phyloP scores from a whole-genome alignment of 2,888 invertebrate genomes.

The Melangyna quadrimaculata region DNA sequence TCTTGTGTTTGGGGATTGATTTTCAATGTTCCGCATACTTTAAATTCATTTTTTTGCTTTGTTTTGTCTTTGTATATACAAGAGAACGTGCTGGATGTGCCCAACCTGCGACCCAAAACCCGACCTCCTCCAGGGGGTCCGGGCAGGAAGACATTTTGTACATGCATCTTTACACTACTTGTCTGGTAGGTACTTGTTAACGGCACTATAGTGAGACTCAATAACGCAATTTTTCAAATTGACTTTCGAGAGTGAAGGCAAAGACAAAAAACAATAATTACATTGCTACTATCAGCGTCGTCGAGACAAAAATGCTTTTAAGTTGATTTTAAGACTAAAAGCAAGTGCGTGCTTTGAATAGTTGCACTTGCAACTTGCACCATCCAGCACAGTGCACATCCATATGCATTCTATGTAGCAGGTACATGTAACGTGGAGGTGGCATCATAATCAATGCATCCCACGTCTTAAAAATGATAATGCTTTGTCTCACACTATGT shows the following conservation, averaged over 20 bases:
- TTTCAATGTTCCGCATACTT: not conserved
- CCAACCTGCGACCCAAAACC: not conserved
- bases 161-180: not conserved
- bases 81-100: not conserved
- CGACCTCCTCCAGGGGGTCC: not conserved
- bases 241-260: slow-evolving; percentile 10
- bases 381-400: not conserved
- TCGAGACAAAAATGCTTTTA: slow-evolving; percentile 26
- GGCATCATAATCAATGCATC: not conserved
- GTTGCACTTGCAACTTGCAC: not conserved
- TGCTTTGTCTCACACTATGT: not conserved
- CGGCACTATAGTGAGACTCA: not conserved
- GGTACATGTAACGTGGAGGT: not conserved
- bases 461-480: slow-evolving; percentile 22
- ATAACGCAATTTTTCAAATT: slow-evolving; percentile 38
- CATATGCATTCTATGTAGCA: not conserved
- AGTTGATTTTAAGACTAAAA: slow-evolving; percentile 31
- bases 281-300: slow-evolving; percentile 14
- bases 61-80: not conserved
- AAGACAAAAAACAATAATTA: slow-evolving; percentile 21
- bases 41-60: slow-evolving; percentile 6
- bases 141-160: not conserved
- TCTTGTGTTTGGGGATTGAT: slow-evolving; percentile 13
- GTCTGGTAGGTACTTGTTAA: not conserved
- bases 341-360: slow-evolving; percentile 35